Conservation (phyloP, 2,888 invertebrate species). For the Heliconius hortense region DNA sequence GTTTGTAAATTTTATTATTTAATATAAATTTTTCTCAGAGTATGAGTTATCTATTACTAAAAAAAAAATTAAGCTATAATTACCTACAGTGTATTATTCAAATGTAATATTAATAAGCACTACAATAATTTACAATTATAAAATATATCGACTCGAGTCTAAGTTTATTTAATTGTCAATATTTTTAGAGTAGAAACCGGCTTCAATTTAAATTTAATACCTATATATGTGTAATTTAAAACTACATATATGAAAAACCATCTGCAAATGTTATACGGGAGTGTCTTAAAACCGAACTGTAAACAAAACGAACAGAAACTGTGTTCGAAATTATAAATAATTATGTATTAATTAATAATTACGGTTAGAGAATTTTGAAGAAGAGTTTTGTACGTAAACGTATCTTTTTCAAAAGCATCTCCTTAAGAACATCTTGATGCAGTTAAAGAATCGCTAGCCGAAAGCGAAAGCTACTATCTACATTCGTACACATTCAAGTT, state of each 20-base stretch:
- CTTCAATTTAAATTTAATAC: not conserved
- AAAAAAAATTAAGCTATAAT: not conserved
- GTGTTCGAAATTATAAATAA: not conserved
- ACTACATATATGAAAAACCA: too few relatives aligned
- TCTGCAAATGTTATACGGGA: too few relatives aligned
- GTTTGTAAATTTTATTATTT: not conserved
- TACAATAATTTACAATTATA: not conserved
- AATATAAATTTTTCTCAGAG: too few relatives aligned
- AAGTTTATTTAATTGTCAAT: not conserved
- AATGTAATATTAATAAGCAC: too few relatives aligned
- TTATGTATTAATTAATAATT: not conserved
- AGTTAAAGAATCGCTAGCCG: too few relatives aligned
- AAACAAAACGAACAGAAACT: not conserved
- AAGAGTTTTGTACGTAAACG: not conserved
- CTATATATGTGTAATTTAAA: not conserved
- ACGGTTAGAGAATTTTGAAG: not conserved
- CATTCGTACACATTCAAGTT: too few relatives aligned
- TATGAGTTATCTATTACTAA: not conserved
- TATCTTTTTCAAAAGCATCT: too few relatives aligned
- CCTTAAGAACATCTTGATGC: too few relatives aligned
- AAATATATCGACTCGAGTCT: not conserved
- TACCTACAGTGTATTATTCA: not conserved
- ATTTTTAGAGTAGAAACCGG: not conserved
- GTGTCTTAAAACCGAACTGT: too few relatives aligned
- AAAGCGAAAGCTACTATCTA: not conserved